phyloP scores from a whole-genome alignment of 2,113 vertebrate species.

The Sceloporus undulatus region DNA sequence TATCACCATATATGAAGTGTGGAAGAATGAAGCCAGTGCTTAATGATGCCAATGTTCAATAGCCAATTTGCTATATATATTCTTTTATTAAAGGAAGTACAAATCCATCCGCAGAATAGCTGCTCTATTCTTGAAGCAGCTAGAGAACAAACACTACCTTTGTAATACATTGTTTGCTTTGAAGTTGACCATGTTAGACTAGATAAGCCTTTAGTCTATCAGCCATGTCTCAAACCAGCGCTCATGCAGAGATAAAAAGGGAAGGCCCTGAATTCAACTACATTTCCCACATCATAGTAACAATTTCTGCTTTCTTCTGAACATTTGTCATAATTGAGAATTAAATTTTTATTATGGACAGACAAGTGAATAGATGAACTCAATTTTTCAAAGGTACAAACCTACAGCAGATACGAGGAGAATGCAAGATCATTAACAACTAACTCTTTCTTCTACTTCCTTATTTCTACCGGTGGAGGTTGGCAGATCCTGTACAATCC shows the following conservation, averaged over 20 bases:
- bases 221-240: not conserved
- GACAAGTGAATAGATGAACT: not conserved
- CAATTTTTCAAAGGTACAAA: not conserved
- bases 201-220: not conserved
- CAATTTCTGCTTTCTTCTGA: not conserved
- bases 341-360: not conserved
- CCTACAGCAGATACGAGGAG: not conserved
- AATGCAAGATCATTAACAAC: not conserved
- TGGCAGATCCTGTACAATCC: too few species aligned
- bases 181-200: too few species aligned
- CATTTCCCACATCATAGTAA: not conserved
- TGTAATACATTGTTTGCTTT: not conserved
- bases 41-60: not conserved
- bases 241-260: slow-evolving; percentile 28
- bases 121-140: not conserved
- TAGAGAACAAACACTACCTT: not conserved
- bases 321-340: not conserved
- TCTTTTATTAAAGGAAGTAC: not conserved
- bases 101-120: not conserved
- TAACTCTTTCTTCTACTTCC: not conserved
- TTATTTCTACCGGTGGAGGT: not conserved
- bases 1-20: not conserved
- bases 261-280: slow-evolving; percentile 29
- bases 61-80: not conserved
- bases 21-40: not conserved